Conservation (phyloP, 2,888 invertebrate species). For the Hypsopygia costalis region DNA sequence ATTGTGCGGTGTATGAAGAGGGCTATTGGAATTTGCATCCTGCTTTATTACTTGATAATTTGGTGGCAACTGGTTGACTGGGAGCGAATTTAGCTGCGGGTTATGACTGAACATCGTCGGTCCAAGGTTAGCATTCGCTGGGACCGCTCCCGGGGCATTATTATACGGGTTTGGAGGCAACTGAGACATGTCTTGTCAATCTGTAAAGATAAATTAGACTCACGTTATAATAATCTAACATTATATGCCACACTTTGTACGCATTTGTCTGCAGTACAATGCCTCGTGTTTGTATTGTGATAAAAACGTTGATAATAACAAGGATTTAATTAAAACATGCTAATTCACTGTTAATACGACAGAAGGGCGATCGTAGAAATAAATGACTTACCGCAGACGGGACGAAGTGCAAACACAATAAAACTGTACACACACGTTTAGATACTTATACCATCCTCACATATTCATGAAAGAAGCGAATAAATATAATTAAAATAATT, state of each 20-base stretch:
- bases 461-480: slow-evolving; percentile 54
- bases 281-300: slow-evolving; percentile 46
- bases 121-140: slow-evolving; percentile 45
- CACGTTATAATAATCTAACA: slow-evolving; percentile 17
- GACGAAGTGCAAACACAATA: slow-evolving; percentile 46
- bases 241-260: slow-evolving; percentile 10
- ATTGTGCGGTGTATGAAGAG: slow-evolving; percentile 40
- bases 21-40: slow-evolving; percentile 64
- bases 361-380: slow-evolving; percentile 46
- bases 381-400: slow-evolving; percentile 51
- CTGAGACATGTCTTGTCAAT: slow-evolving; percentile 71
- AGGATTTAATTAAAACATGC: slow-evolving; percentile 65
- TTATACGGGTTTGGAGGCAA: slow-evolving; percentile 65
- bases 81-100: slow-evolving; percentile 49
- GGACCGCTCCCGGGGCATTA: slow-evolving; percentile 46
- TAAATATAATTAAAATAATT: slow-evolving; percentile 56
- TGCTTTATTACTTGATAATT: slow-evolving; percentile 51
- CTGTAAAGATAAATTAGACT: slow-evolving; percentile 50
- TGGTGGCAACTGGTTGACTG: slow-evolving; percentile 52
- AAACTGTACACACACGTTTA: slow-evolving; percentile 46
- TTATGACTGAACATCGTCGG: slow-evolving; percentile 39
- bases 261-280: slow-evolving; percentile 11
- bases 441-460: slow-evolving; percentile 64
- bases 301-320: slow-evolving; percentile 45
- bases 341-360: slow-evolving; percentile 65